These are phyloP conservation scores for Vulpes ferrilata DNA, from an alignment of 2,113 vertebrate genomes.

Conservation along the genomic window DNA sequence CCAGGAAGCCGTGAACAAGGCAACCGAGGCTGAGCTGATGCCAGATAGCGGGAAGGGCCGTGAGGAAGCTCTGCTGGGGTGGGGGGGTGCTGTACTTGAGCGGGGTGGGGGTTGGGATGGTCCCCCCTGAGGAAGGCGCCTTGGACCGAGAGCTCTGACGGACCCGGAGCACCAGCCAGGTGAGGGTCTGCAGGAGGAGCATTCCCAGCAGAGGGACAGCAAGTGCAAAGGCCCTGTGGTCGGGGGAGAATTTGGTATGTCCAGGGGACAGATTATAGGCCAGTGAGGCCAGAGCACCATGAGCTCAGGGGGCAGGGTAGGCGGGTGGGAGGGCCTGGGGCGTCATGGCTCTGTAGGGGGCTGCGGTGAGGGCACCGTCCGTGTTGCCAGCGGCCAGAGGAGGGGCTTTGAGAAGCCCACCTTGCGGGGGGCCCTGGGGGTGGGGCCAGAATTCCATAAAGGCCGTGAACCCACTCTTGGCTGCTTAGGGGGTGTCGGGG, in stretches of 20 bases:
- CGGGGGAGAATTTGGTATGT: not conserved
- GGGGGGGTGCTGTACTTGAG: not conserved
- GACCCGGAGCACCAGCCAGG: not conserved
- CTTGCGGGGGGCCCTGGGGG: not conserved
- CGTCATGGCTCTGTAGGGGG: not conserved
- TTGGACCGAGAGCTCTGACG: not conserved
- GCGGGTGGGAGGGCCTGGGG: fast-evolving
- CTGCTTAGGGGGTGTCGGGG: not conserved
- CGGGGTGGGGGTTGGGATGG: not conserved
- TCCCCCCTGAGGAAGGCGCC: not conserved
- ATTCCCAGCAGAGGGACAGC: not conserved
- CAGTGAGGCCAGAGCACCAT: no score
- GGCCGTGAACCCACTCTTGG: not conserved
- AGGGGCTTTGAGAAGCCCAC: not conserved
- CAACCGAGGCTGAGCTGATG: not conserved
- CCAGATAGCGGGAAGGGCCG: not conserved
- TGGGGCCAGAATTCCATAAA: not conserved
- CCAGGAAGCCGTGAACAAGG: not conserved
- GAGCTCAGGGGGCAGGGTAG: not conserved
- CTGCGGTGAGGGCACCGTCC: fast-evolving
- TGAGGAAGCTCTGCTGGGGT: not conserved
- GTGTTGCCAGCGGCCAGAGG: not conserved
- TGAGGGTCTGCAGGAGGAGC: not conserved
- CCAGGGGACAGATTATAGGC: not conserved
- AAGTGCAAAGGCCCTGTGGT: not conserved